Evolutionary conservation across 2,888 invertebrate species (phyloP).

Genomic region (Lycia hirtaria): DNA sequence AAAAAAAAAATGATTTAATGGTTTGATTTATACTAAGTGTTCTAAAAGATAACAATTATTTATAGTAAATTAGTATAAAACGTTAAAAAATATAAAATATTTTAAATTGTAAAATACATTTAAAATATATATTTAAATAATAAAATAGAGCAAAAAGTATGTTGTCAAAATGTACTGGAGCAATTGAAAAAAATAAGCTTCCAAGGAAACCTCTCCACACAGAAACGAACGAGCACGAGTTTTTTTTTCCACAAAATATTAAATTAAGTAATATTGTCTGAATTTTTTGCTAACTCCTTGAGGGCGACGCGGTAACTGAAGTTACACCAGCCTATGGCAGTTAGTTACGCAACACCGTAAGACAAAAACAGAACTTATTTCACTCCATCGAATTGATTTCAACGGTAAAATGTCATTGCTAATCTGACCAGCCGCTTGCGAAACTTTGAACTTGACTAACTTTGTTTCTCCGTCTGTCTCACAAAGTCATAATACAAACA

Average conservation of each 20-base stretch:
- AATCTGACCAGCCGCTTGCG: constrained; percentile 27
- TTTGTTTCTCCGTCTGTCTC: background rate
- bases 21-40: too few species aligned
- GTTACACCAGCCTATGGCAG: constrained; percentile 47
- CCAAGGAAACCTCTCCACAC: too few species aligned
- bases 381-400: constrained; percentile 59
- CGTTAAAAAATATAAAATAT: too few species aligned
- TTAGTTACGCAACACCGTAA: constrained; percentile 52
- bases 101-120: too few species aligned
- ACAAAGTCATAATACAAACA: background rate
- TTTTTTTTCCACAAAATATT: background rate
- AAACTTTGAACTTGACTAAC: constrained; percentile 25
- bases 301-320: constrained; percentile 51
- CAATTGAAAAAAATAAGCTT: too few species aligned
- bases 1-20: too few species aligned
- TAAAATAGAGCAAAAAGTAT: too few species aligned
- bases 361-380: constrained; percentile 51
- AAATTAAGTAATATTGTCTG: constrained; percentile 7
- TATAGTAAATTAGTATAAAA: too few species aligned
- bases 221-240: too few species aligned
- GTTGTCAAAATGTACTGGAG: too few species aligned
- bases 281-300: constrained; percentile 36
- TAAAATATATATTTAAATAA: too few species aligned
- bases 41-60: too few species aligned
- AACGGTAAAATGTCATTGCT: constrained; percentile 37